Percentiles rank a stretch among this genome's conserved stretches.
phyloP scores from a whole-genome alignment of 1,140 invertebrate species.

The Drosophila pallidifrons region DNA sequence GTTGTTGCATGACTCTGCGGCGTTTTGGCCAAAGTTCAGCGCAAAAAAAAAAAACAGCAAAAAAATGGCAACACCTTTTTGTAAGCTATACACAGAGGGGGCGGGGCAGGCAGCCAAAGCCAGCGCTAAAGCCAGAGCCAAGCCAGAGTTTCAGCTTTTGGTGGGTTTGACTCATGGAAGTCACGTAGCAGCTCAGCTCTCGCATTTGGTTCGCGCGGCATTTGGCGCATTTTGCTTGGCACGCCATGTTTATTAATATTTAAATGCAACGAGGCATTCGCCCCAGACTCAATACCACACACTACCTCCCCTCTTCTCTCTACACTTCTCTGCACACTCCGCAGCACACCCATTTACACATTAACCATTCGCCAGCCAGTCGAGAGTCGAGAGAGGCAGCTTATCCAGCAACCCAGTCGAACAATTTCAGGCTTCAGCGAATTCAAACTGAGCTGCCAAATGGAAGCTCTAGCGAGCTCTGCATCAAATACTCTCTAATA shows the following conservation, averaged over 20 bases:
- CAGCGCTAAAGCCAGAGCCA: conserved; percentile 10
- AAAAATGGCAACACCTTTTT: conserved; percentile 46
- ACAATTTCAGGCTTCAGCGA: conserved; percentile 80
- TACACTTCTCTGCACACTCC: background rate
- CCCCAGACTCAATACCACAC: conserved; percentile 35
- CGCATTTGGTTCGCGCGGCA: conserved; percentile 61
- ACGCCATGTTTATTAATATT: conserved; percentile 83
- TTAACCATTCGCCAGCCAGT: background rate
- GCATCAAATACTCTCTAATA: conserved; percentile 7
- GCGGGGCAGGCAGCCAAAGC: conserved; percentile 25
- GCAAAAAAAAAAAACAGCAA: conserved; percentile 14
- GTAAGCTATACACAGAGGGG: conserved; percentile 7
- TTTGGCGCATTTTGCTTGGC: conserved; percentile 74
- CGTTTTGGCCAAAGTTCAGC: conserved; percentile 77
- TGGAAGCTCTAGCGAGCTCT: conserved; percentile 8
- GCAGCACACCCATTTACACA: conserved; percentile 17
- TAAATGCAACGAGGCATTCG: conserved; percentile 81
- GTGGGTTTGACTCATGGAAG: conserved; percentile 74
- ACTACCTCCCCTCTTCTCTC: background rate
- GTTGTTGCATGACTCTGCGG: conserved; percentile 72
- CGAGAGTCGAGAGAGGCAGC: conserved; percentile 5
- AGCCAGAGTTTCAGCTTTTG: conserved; percentile 34
- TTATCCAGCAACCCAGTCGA: conserved; percentile 34
- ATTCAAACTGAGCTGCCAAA: conserved; percentile 30
- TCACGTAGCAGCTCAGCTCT: conserved; percentile 61